A percentile compares a stretch with the other conserved stretches of the same genome.
Conservation (phyloP, 2,113 vertebrate genomes). For the Argyrosomus japonicus region DNA sequence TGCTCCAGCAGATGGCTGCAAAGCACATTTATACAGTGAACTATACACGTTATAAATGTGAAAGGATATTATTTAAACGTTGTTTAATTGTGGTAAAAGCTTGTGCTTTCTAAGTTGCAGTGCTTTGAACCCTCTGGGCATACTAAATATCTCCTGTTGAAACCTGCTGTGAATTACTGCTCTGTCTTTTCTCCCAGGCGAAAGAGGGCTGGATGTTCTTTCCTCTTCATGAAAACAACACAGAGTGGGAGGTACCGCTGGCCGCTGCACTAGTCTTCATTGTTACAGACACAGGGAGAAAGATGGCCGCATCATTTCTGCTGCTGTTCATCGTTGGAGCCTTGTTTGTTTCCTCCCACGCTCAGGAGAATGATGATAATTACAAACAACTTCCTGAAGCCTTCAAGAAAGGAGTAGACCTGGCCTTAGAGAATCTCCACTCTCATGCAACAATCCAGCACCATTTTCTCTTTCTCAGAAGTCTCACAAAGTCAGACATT, state of each 20-base stretch:
- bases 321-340: conserved; percentile 47
- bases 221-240: not conserved
- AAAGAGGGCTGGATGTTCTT: conserved; percentile 50
- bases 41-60: too few species aligned
- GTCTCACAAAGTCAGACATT: conserved; percentile 50
- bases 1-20: too few species aligned
- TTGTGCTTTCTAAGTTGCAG: not conserved
- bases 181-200: too few species aligned
- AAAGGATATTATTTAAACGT: too few species aligned
- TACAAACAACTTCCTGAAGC: conserved; percentile 63
- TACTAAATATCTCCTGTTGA: not conserved
- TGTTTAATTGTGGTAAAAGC: too few species aligned
- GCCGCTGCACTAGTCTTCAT: not conserved
- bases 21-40: too few species aligned
- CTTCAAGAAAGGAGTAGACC: conserved; percentile 77
- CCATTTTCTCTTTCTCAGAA: conserved; percentile 79
- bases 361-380: conserved; percentile 29
- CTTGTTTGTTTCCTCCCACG: conserved; percentile 31
- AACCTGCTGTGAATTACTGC: not conserved
- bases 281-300: conserved; percentile 29
- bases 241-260: conserved; percentile 7
- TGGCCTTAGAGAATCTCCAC: conserved; percentile 75
- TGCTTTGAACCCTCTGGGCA: not conserved
- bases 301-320: conserved; percentile 69
- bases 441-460: conserved; percentile 62